Evolutionary conservation across 2,797 vertebrate genomes (phyloP).

Genomic region (Typhlichthys eigenmanni): DNA sequence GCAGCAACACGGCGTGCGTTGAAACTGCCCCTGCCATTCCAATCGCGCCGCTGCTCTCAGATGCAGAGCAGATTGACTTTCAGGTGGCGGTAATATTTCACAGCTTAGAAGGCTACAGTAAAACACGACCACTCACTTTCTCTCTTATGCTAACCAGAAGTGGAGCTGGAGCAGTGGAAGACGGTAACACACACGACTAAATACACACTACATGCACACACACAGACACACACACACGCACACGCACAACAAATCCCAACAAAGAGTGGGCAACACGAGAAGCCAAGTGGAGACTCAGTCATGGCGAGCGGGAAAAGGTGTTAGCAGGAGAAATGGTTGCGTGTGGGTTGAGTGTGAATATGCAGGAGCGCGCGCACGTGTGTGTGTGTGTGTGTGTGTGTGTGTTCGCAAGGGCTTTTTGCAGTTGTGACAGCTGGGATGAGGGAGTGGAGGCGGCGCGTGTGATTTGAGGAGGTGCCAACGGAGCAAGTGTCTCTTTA

Average conservation of each 20-base stretch:
- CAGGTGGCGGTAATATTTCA: slow-evolving; percentile 52
- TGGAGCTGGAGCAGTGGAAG: too few species aligned
- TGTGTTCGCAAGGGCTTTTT: slow-evolving; percentile 73
- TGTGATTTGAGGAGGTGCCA: slow-evolving; percentile 78
- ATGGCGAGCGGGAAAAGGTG: slow-evolving; percentile 72
- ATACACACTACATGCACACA: slow-evolving; percentile 4
- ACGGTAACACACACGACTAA: not conserved
- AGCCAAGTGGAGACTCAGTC: slow-evolving; percentile 67
- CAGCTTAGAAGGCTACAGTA: slow-evolving; percentile 39
- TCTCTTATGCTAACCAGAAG: too few species aligned
- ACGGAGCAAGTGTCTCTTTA: slow-evolving; percentile 79
- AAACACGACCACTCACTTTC: slow-evolving; percentile 22
- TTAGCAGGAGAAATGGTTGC: slow-evolving; percentile 68
- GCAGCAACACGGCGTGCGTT: slow-evolving; percentile 15
- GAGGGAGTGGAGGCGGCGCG: slow-evolving; percentile 76
- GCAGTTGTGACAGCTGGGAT: slow-evolving; percentile 81
- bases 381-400: slow-evolving; percentile 63
- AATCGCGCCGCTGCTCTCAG: slow-evolving; percentile 33
- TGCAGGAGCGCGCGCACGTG: slow-evolving; percentile 29
- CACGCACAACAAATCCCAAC: not conserved
- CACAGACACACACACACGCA: slow-evolving; percentile 2
- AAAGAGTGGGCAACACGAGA: slow-evolving; percentile 65
- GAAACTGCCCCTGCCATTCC: slow-evolving; percentile 42
- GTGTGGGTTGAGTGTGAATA: slow-evolving; percentile 16
- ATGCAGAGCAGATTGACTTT: slow-evolving; percentile 53